Evolutionary conservation across 2,888 invertebrate species (phyloP).

Genomic region (Orthonychiurus folsomi): DNA sequence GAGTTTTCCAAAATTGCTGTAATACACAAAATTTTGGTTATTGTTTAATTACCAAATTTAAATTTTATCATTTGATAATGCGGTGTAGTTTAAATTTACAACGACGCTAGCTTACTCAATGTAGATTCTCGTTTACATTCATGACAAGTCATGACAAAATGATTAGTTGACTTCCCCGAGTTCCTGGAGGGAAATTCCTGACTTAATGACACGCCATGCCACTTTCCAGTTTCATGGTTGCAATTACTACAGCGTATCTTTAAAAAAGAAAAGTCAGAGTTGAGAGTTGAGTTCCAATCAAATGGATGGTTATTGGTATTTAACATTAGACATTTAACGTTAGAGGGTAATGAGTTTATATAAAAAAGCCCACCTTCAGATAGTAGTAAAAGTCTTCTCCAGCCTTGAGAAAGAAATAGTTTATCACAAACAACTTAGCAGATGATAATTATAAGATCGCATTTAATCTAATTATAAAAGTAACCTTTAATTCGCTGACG

Average conservation of each 20-base stretch:
- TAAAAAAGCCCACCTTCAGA: constrained; percentile 12
- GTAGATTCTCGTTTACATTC: constrained; percentile 3
- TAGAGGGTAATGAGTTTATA: background rate
- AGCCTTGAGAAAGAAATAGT: background rate
- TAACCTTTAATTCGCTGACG: constrained; percentile 16
- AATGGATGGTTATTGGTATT: no score
- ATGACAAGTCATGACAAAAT: background rate
- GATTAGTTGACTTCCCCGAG: background rate
- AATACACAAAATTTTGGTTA: no score
- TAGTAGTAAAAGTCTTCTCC: constrained; percentile 21
- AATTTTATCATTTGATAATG: background rate
- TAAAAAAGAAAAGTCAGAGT: background rate
- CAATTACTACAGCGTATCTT: constrained; percentile 2
- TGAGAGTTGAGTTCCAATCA: no score
- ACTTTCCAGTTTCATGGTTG: background rate
- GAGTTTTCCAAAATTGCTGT: constrained; percentile 3
- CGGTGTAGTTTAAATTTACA: background rate
- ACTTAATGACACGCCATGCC: constrained; percentile 3
- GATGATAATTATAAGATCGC: background rate
- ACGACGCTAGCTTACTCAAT: background rate
- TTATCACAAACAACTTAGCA: no score
- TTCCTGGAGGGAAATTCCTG: background rate
- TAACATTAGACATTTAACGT: background rate
- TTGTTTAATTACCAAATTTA: background rate
- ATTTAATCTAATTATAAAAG: background rate